phyloP scores from a whole-genome alignment of 2,113 vertebrate species.

The Dipodomys spectabilis region DNA sequence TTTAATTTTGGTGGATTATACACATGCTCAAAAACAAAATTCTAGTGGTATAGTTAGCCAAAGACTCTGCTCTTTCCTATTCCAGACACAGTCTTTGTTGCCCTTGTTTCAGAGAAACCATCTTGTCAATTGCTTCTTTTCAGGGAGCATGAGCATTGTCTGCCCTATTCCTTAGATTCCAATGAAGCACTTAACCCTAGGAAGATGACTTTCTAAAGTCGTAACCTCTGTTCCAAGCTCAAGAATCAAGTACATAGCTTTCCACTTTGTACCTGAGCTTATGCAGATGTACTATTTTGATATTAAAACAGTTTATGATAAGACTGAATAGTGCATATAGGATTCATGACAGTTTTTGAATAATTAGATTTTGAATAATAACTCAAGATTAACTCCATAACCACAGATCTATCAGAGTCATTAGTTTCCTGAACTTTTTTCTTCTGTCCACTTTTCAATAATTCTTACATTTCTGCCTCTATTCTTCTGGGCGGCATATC shows the following conservation, averaged over 20 bases:
- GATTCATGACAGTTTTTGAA: slow-evolving; percentile 36
- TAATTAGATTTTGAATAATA: slow-evolving; percentile 40
- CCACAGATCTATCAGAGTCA: not conserved
- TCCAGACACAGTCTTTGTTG: not conserved
- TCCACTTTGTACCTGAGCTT: not conserved
- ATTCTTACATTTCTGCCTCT: slow-evolving; percentile 35
- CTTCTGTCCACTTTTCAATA: not conserved
- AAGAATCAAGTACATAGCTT: not conserved
- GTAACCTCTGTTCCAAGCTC: not conserved
- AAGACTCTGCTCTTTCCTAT: not conserved
- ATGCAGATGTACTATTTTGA: not conserved
- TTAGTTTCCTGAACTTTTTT: not conserved
- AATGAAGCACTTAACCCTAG: not conserved
- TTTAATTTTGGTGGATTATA: slow-evolving; percentile 30
- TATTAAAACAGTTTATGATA: slow-evolving; percentile 33
- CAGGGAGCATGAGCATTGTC: not conserved
- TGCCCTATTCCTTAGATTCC: not conserved
- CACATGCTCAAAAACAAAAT: slow-evolving; percentile 1
- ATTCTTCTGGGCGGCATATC: slow-evolving; percentile 1
- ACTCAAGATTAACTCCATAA: not conserved
- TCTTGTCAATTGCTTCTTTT: not conserved
- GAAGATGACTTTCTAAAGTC: not conserved
- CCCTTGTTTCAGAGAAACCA: not conserved
- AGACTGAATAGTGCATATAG: not conserved
- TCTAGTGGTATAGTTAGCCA: not conserved